Conservation (phyloP, 2,888 invertebrate genomes). For the Disparrhopalites patrizii region DNA sequence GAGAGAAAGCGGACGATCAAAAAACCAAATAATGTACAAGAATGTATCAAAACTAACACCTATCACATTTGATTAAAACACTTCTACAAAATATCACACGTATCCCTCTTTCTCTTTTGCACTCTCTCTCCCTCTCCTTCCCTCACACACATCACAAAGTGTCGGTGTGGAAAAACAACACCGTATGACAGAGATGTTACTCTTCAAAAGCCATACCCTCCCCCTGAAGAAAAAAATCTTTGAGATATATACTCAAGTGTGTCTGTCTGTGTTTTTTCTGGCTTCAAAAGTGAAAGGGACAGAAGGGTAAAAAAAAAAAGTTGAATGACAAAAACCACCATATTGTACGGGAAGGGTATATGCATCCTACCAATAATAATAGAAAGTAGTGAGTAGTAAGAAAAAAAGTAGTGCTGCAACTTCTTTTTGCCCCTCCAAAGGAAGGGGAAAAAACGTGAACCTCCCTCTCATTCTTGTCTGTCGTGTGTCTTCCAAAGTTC, state of each 20-base stretch:
- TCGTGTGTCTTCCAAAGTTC: constrained; percentile 10
- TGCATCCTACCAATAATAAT: too few species aligned
- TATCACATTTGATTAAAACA: neutral
- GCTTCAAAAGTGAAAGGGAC: too few species aligned
- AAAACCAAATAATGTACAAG: constrained; percentile 5
- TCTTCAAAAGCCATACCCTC: neutral
- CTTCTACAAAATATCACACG: too few species aligned
- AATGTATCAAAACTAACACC: neutral
- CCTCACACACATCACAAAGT: too few species aligned
- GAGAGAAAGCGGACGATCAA: neutral
- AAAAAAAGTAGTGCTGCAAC: too few species aligned
- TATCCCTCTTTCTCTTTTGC: too few species aligned
- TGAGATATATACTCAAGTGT: neutral
- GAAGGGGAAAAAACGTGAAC: neutral
- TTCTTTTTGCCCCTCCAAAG: constrained; percentile 1
- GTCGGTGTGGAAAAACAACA: neutral
- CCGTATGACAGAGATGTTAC: too few species aligned
- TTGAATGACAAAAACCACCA: constrained; percentile 11
- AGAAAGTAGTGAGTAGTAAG: too few species aligned
- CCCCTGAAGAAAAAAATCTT: neutral
- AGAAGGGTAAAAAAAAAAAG: neutral
- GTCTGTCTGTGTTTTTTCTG: too few species aligned
- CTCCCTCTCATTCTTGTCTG: neutral
- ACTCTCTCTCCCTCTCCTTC: too few species aligned
- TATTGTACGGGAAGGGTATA: too few species aligned